Evolutionary conservation across 1,140 invertebrate species (phyloP).

Genomic region (Lepidotrigona ventralis): DNA sequence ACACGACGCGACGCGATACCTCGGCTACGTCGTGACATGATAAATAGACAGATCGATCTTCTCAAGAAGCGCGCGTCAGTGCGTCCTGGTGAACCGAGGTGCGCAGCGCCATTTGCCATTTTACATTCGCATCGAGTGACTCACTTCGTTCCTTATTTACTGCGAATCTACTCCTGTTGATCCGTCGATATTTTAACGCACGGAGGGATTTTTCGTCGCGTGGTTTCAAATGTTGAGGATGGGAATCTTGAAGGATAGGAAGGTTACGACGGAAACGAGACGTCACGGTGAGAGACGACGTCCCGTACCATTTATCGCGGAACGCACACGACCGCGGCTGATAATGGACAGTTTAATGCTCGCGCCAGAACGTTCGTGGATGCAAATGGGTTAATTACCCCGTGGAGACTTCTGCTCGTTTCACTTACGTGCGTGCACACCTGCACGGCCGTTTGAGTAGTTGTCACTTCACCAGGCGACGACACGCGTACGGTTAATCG

Average conservation of each 20-base stretch:
- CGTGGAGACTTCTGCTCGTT: conserved; percentile 36
- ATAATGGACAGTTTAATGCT: conserved; percentile 44
- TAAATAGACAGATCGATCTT: conserved; percentile 19
- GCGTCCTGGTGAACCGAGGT: background rate
- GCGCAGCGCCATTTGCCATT: background rate
- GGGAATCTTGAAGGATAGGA: background rate
- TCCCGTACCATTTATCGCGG: conserved; percentile 11
- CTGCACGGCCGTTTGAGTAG: conserved; percentile 30
- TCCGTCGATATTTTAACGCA: too few species aligned
- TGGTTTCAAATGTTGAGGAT: too few species aligned
- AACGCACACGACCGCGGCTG: background rate
- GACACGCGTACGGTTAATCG: conserved; percentile 40
- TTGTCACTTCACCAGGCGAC: conserved; percentile 28
- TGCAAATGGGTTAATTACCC: conserved; percentile 48
- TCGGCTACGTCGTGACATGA: background rate
- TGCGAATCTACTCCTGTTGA: too few species aligned
- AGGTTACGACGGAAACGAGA: background rate
- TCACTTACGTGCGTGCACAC: conserved; percentile 29
- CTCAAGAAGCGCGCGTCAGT: background rate
- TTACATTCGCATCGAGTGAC: background rate
- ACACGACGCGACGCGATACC: background rate
- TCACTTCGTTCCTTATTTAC: background rate
- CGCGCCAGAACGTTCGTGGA: conserved; percentile 19
- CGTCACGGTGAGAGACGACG: conserved; percentile 30
- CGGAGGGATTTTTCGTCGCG: background rate